These are phyloP conservation scores for Elachura formosa DNA, from an alignment of 2,113 vertebrate species.

Conservation along the genomic window DNA sequence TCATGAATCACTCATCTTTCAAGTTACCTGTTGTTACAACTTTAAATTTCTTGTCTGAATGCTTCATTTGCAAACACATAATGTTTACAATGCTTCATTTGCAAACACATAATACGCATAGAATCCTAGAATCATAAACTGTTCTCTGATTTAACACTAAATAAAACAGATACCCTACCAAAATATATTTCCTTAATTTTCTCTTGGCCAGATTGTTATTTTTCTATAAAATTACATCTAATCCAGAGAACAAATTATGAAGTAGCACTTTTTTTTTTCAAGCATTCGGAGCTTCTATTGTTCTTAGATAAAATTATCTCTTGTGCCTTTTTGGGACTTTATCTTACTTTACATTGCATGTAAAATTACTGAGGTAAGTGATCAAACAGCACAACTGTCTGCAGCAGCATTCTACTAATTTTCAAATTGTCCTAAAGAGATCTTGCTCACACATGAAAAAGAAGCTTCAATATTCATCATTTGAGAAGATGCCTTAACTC, in stretches of 20 bases:
- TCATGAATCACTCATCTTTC: neutral
- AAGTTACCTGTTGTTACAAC: neutral
- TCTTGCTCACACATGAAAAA: neutral
- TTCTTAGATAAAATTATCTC: neutral
- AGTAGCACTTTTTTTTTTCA: neutral
- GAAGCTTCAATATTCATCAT: neutral
- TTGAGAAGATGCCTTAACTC: neutral
- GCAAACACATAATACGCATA: neutral
- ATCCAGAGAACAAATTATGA: neutral
- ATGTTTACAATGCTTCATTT: neutral
- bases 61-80: conserved; percentile 3
- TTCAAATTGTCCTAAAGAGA: neutral
- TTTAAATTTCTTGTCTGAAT: conserved; percentile 20
- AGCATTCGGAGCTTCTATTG: neutral
- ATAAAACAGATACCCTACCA: neutral
- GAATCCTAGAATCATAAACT: neutral
- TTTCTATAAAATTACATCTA: conserved; percentile 25
- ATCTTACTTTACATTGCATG: neutral
- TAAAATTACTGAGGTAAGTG: neutral
- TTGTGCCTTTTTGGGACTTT: neutral
- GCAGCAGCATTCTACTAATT: neutral
- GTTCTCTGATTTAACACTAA: neutral
- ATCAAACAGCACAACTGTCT: neutral
- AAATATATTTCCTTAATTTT: conserved; percentile 35
- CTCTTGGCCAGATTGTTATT: conserved; percentile 3